Conservation (phyloP, 2,888 invertebrate species). For the Steinernema hermaphroditum region DNA sequence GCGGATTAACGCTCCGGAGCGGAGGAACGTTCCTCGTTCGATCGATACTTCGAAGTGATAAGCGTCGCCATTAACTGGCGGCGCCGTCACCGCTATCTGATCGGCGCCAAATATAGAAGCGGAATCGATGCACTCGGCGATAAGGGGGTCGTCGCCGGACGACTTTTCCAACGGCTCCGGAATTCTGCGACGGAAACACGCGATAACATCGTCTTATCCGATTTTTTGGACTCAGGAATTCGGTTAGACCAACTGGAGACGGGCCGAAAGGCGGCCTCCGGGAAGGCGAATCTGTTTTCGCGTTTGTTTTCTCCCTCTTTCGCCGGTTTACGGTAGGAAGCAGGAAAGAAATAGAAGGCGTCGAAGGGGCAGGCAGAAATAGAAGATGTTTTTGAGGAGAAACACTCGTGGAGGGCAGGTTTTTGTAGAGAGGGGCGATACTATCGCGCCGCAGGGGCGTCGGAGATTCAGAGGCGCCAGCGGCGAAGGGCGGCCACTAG, state of each 20-base stretch:
- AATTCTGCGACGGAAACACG: background rate
- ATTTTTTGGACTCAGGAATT: background rate
- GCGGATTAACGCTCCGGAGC: no score
- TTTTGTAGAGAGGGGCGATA: no score
- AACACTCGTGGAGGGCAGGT: no score
- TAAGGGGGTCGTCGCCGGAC: constrained; percentile 10
- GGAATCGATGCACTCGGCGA: constrained; percentile 22
- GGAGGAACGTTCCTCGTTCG: background rate
- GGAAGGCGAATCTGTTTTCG: background rate
- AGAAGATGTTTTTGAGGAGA: no score
- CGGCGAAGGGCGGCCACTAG: no score
- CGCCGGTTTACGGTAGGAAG: no score
- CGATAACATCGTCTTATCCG: background rate
- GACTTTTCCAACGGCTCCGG: background rate
- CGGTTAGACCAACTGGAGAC: background rate
- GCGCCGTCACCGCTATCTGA: constrained; percentile 27
- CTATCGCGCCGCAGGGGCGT: no score
- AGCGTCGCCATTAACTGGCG: constrained; percentile 14
- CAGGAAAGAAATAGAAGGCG: no score
- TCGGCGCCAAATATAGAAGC: constrained; percentile 27
- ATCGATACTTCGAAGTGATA: constrained; percentile 26
- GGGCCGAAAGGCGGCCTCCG: background rate
- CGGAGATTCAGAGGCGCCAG: no score
- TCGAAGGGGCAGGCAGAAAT: no score
- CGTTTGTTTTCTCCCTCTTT: background rate